Evolutionary conservation across 1,140 invertebrate genomes (phyloP), one percentile per base, ranked within the genome.

Genomic region (Lanistes nyassanus): DNA sequence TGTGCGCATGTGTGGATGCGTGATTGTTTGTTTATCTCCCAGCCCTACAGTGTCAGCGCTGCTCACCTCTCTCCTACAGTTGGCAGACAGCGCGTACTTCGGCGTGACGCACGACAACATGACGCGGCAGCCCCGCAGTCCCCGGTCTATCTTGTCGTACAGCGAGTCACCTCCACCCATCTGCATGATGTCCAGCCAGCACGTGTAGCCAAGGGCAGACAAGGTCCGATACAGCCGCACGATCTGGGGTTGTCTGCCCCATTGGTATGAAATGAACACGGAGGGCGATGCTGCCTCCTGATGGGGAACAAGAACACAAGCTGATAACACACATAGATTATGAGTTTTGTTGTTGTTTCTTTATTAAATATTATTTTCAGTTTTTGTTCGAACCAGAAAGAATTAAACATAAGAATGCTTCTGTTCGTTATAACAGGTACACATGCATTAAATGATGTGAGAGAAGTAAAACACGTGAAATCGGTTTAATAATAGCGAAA

Each of bases 141-240:
- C 87, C 16, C 76, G 67, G 79, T 89, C 87, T 65, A 89, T 89
- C 77, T 87, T 87, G 66, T 86, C 84, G 74, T 86, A 89, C 13
- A 89, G 78, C 3, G 86, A 87, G 76, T 88, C 87, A 21, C 87
- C 87, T 31, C 87, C 87, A 19, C 86, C 87, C 87, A 89, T 89
- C 77, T 88, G 87, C 53, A 82, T 79, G 16, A 89, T 87, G 70
- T 88, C 87, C 83, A 88, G 79, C 87, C 87, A 89, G 73, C 85
- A 85, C 21, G 75, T 75, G 58, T 77, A 86, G 21, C 86, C 87
- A 26, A 82, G 67, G 11, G 77, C 68, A 23, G 76, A 80, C 53
- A 89, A 77, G 23, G 78, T 68, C 39, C 81, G 65, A 65, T 86
- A 86, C 66, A 88, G 62, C 9, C 72, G 73, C 60, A 77, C 80